Evolutionary conservation across 2,888 invertebrate species (phyloP), one percentile per base, ranked within the genome.

Genomic region (Mesorhabditis sp.): DNA sequence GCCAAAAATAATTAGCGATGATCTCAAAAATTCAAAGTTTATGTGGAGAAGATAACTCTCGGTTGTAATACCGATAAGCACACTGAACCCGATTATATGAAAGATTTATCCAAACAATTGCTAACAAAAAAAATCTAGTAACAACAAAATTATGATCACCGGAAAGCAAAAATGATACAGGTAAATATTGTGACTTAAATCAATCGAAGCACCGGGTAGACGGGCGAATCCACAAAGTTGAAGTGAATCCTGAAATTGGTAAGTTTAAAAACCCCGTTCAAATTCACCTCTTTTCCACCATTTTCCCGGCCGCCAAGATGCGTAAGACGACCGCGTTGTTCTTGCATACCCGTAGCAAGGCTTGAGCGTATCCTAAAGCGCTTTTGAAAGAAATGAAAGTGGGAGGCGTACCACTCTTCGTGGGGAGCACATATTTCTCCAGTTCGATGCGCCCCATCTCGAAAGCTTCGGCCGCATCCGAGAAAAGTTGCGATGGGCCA

Each of bases 291-390:
- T 10, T 13, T 10, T 50, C n/a, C n/a, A n/a, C 10, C 58, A 50
- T 50, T 50, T 62, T 62, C n/a, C 69, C 72, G n/a, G 62, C 44
- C 6, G 65, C n/a, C 4, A 72, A 45, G 10, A 70, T 42, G 5
- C 65, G 67, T 62, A 58, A 44, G n/a, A 70, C 72, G 10, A 72
- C 67, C n/a, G 45, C 58, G 50, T 72, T 72, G 28, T 62, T 45
- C 62, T 67, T 70, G 70, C 70, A 70, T 28, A 67, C 61, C n/a
- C 58, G n/a, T 43, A 61, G 62, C 58, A 67, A 43, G 7, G 50
- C 50, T 1, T 50, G 28, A 28, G 28, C 28, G 28, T 28, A 28
- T 28, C 28, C 28, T 28, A 28, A 28, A 28, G 28, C 28, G 28
- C 28, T 1, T 28, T 28, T 28, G 28, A 28, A 28, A 28, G 28